Percentiles rank a stretch among this genome's conserved stretches.
phyloP scores from a whole-genome alignment of 2,113 vertebrate species.

The Podilymbus podiceps region DNA sequence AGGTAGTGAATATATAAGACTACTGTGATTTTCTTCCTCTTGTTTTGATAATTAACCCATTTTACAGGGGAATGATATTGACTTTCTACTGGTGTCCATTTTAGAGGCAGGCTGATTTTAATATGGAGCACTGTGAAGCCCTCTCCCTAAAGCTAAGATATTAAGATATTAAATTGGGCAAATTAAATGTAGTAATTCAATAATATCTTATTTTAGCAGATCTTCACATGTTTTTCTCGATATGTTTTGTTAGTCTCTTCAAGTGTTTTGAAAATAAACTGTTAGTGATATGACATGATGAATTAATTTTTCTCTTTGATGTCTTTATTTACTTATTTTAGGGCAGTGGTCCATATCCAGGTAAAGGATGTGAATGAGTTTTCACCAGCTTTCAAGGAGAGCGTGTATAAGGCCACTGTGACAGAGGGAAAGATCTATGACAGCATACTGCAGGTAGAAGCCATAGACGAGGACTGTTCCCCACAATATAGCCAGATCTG shows the following conservation, averaged over 20 bases:
- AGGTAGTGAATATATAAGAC: not conserved
- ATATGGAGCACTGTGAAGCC: not conserved
- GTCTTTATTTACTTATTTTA: conserved; percentile 41
- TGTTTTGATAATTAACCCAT: not conserved
- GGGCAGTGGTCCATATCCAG: conserved; percentile 96
- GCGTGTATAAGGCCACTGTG: conserved; percentile 83
- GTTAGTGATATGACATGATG: not conserved
- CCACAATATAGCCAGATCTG: conserved; percentile 98
- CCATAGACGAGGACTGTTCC: conserved; percentile 92
- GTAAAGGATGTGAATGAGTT: conserved; percentile 97
- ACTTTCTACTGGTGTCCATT: not conserved
- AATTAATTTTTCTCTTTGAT: not conserved
- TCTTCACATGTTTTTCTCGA: not conserved
- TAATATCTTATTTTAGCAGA: not conserved
- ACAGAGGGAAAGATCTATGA: conserved; percentile 95
- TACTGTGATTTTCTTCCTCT: not conserved
- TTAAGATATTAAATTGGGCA: not conserved
- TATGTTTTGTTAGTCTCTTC: not conserved
- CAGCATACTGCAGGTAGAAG: conserved; percentile 95
- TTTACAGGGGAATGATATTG: not conserved
- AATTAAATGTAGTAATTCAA: not conserved
- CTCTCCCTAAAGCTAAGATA: not conserved
- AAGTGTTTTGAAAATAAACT: not conserved
- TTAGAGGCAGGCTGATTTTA: not conserved
- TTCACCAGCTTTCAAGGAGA: conserved; percentile 89